Percentiles rank a stretch among this genome's conserved stretches.
phyloP scores from a whole-genome alignment of 2,113 vertebrate species.

The Hiodon alosoides region DNA sequence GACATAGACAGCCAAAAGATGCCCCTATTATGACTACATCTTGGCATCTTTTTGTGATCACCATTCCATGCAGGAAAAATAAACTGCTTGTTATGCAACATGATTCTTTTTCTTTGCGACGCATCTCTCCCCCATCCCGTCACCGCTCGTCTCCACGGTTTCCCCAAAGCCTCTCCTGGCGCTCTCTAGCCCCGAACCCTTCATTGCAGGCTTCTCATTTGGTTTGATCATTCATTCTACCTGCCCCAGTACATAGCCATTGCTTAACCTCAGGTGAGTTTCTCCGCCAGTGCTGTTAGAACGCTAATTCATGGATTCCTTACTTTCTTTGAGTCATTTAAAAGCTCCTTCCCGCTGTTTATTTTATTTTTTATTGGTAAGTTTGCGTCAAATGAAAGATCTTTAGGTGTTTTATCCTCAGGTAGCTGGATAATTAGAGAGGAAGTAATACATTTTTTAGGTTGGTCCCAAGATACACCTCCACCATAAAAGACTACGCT shows the following conservation, averaged over 20 bases:
- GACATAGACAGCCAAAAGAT: slow-evolving; percentile 75
- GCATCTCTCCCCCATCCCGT: slow-evolving; percentile 43
- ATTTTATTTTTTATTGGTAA: not conserved
- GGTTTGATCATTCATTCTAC: not conserved
- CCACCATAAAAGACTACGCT: not conserved
- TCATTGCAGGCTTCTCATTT: not conserved
- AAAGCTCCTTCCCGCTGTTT: not conserved
- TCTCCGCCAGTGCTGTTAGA: not conserved
- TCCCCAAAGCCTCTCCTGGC: not conserved
- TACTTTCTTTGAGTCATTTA: not conserved
- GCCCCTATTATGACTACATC: slow-evolving; percentile 75
- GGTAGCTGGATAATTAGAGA: not conserved
- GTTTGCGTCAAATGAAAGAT: not conserved
- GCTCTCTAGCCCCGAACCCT: not conserved
- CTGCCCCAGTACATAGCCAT: not conserved
- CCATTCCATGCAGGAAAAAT: slow-evolving; percentile 75
- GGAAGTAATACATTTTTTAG: not conserved
- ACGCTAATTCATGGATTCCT: not conserved
- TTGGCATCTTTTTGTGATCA: slow-evolving; percentile 75
- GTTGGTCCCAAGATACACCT: slow-evolving; percentile 6
- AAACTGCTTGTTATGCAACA: slow-evolving; percentile 74
- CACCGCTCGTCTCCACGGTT: slow-evolving; percentile 27
- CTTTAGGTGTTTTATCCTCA: not conserved
- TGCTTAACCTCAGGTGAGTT: slow-evolving; percentile 1
- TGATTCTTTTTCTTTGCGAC: slow-evolving; percentile 66